These are phyloP conservation scores for Drosophila truncata DNA, from an alignment of 1,140 invertebrate genomes.

Conservation along the genomic window DNA sequence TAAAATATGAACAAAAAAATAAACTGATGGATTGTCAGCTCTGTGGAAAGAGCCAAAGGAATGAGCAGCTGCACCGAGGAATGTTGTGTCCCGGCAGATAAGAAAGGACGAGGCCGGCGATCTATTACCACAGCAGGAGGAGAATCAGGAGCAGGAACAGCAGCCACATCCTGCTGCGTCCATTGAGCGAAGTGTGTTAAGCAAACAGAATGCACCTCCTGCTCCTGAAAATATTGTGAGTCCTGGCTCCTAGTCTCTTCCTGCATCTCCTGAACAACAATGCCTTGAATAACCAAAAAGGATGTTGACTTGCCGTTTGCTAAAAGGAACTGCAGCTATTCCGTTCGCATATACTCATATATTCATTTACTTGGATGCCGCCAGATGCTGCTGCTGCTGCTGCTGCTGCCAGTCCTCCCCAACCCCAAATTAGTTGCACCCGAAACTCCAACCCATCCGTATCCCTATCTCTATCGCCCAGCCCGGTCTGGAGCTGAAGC, in stretches of 20 bases:
- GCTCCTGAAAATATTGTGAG: slow-evolving; percentile 14
- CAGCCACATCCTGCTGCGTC: slow-evolving; percentile 53
- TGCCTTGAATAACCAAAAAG: slow-evolving; percentile 75
- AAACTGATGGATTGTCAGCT: slow-evolving; percentile 5
- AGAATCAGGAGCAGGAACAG: slow-evolving; percentile 3
- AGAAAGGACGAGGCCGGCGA: slow-evolving; percentile 71
- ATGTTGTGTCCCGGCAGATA: slow-evolving; percentile 62
- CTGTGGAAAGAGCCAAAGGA: slow-evolving; percentile 14
- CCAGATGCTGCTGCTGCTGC: slow-evolving; percentile 60
- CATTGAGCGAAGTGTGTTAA: slow-evolving; percentile 81
- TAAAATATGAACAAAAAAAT: neutral
- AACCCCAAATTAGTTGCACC: slow-evolving; percentile 71
- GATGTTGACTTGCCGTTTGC: slow-evolving; percentile 80
- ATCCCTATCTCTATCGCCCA: slow-evolving; percentile 15
- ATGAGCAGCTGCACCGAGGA: slow-evolving; percentile 4
- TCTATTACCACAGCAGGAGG: slow-evolving; percentile 66
- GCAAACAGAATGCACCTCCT: slow-evolving; percentile 63
- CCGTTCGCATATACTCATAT: slow-evolving; percentile 76
- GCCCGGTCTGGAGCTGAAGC: slow-evolving; percentile 50
- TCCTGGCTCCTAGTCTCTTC: slow-evolving; percentile 17
- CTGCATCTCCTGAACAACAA: slow-evolving; percentile 37
- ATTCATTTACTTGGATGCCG: slow-evolving; percentile 76
- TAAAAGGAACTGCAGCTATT: slow-evolving; percentile 81
- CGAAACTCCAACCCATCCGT: slow-evolving; percentile 4
- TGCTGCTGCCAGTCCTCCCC: slow-evolving; percentile 54